phyloP scores from a whole-genome alignment of 1,140 invertebrate species.

The Drosophila kikkawai region DNA sequence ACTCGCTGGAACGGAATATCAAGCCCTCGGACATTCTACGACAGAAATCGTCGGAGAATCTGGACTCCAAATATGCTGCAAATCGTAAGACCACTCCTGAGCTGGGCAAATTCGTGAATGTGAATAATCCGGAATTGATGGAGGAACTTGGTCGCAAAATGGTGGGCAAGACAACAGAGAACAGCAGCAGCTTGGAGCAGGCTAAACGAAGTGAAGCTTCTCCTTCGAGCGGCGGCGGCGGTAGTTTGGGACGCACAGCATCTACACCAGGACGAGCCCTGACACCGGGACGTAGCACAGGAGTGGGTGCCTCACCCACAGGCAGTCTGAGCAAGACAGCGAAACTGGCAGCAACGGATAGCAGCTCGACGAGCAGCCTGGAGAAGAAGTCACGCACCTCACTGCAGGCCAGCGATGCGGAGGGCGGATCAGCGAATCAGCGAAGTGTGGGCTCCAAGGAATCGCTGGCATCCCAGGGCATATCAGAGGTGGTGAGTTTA shows the following conservation, averaged over 20 bases:
- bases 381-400: constrained; percentile 78
- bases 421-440: constrained; percentile 33
- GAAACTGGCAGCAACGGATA: constrained; percentile 70
- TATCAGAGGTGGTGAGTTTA: constrained; percentile 78
- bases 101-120: constrained; percentile 72
- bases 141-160: constrained; percentile 83
- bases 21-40: constrained; percentile 84
- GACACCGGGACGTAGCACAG: constrained; percentile 50
- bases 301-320: constrained; percentile 71
- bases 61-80: constrained; percentile 71
- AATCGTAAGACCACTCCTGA: constrained; percentile 83
- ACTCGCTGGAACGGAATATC: constrained; percentile 82
- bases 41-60: constrained; percentile 80
- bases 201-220: constrained; percentile 60
- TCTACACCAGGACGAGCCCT: constrained; percentile 61
- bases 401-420: constrained; percentile 70
- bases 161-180: constrained; percentile 72
- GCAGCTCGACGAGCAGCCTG: constrained; percentile 79
- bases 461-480: constrained; percentile 81
- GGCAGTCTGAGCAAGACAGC: constrained; percentile 71
- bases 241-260: constrained; percentile 65
- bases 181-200: constrained; percentile 74
- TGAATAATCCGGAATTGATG: constrained; percentile 77
- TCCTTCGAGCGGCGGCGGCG: constrained; percentile 18
- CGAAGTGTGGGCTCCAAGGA: constrained; percentile 80